Evolutionary conservation across 1,140 invertebrate genomes (phyloP), one percentile per base, ranked within the genome.

Genomic region (Nephotettix cincticeps): DNA sequence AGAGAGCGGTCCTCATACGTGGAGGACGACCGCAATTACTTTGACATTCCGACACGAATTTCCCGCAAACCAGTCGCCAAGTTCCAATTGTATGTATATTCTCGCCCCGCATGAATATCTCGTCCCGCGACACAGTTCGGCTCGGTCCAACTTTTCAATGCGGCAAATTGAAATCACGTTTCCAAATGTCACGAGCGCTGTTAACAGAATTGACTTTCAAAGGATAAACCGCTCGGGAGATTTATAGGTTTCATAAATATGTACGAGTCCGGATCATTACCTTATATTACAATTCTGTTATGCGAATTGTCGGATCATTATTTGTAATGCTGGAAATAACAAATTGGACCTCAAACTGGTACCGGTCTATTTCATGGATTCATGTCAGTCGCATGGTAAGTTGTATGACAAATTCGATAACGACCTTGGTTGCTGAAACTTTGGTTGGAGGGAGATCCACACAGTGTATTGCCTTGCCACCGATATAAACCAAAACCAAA

Each of bases 201-300:
- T 61, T 28, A 61, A 29, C 23, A 29, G n/a, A 27, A 27, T 61
- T 61, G 56, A 61, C 21, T 61, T 61, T 61, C 56, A 61, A 21
- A 29, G 56, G 27, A 29, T 27, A 61, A 25, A 28, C 13, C 21
- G 21, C 21, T 27, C 13, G 1, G 27, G 27, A 61, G 56, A 61
- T 28, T 61, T 61, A 61, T 51, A 11, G 47, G 47, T n/a, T 51
- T 51, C 47, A 51, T 51, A 51, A n/a, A 51, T 51, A 51, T 51
- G 47, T 51, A 51, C 17, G 17, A 51, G 21, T 23, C 19, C 47
- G 47, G 6, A 51, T 51, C 47, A 51, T 51, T 51, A 51, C 47
- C 21, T 23, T 36, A 36, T 36, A 36, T 36, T 36, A 36, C 32
- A 36, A 36, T 36, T 36, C 32, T 36, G 32, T 36, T 36, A 14